Evolutionary conservation across 1,140 invertebrate species (phyloP).

Genomic region (Zaprionus camerounensis): DNA sequence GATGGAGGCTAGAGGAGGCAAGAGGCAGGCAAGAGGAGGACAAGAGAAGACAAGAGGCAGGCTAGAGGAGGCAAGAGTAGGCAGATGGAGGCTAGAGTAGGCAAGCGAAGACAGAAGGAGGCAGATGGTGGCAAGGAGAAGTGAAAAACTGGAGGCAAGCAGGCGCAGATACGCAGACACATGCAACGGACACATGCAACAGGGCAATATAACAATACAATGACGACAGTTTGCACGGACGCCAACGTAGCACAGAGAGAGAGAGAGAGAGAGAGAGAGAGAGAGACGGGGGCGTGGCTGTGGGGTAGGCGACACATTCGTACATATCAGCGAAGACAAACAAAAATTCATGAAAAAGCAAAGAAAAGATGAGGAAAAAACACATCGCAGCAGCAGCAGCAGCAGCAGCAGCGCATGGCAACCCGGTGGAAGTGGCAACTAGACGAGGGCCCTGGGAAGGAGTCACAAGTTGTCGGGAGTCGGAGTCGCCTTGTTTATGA

Average conservation of each 20-base stretch:
- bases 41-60: neutral
- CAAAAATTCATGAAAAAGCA: conserved; percentile 43
- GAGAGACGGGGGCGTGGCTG: neutral
- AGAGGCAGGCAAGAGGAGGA: neutral
- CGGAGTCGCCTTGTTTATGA: conserved; percentile 69
- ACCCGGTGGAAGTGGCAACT: conserved; percentile 49
- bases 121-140: neutral
- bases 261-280: neutral
- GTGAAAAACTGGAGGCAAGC: neutral
- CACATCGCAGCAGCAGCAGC: neutral
- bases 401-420: conserved; percentile 26
- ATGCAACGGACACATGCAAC: conserved; percentile 28
- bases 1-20: neutral
- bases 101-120: neutral
- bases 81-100: neutral
- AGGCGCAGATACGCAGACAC: neutral
- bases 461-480: conserved; percentile 10
- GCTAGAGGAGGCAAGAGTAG: neutral
- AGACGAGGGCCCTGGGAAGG: conserved; percentile 55
- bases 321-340: conserved; percentile 45
- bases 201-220: conserved; percentile 54
- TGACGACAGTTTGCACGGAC: conserved; percentile 62
- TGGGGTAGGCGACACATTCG: conserved; percentile 23
- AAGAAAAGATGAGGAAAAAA: conserved; percentile 16
- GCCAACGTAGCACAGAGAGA: conserved; percentile 13